These are phyloP conservation scores for Loripinus fragilis DNA, from an alignment of 2,888 invertebrate species.

Conservation along the genomic window DNA sequence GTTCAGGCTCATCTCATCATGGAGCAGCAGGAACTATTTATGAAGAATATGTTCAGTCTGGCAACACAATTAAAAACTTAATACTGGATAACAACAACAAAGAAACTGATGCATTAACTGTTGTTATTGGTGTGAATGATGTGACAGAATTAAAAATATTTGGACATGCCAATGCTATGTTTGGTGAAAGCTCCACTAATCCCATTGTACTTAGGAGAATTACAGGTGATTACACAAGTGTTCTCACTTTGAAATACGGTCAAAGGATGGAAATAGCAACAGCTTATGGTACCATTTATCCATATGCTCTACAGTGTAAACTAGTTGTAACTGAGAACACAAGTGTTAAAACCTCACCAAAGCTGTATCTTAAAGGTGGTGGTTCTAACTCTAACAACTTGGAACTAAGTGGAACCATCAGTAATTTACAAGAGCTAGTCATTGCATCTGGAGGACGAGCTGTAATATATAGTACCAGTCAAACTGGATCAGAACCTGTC, in stretches of 20 bases:
- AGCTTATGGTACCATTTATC: slow-evolving; percentile 65
- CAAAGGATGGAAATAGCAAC: slow-evolving; percentile 66
- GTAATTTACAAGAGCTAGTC: slow-evolving; percentile 64
- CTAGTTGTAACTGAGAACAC: slow-evolving; percentile 55
- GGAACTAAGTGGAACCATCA: slow-evolving; percentile 62
- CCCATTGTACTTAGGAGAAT: slow-evolving; percentile 53
- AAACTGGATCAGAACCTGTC: slow-evolving; percentile 55
- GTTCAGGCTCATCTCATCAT: slow-evolving; percentile 38
- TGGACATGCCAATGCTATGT: slow-evolving; percentile 43
- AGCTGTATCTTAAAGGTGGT: slow-evolving; percentile 63
- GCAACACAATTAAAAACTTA: slow-evolving; percentile 42
- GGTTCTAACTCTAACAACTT: slow-evolving; percentile 56
- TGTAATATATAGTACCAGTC: slow-evolving; percentile 53
- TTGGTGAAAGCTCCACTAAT: slow-evolving; percentile 28
- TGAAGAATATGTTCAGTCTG: slow-evolving; percentile 52
- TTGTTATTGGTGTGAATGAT: slow-evolving; percentile 29
- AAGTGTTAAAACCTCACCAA: slow-evolving; percentile 58
- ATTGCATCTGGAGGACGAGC: slow-evolving; percentile 65
- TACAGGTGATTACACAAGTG: slow-evolving; percentile 66
- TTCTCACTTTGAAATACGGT: slow-evolving; percentile 42
- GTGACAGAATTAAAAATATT: slow-evolving; percentile 52
- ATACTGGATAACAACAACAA: slow-evolving; percentile 56
- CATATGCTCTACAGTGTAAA: slow-evolving; percentile 66
- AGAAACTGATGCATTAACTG: slow-evolving; percentile 39
- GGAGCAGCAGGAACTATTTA: slow-evolving; percentile 73